Evolutionary conservation across 2,113 vertebrate genomes (phyloP).

Genomic region (Labeo rohita): DNA sequence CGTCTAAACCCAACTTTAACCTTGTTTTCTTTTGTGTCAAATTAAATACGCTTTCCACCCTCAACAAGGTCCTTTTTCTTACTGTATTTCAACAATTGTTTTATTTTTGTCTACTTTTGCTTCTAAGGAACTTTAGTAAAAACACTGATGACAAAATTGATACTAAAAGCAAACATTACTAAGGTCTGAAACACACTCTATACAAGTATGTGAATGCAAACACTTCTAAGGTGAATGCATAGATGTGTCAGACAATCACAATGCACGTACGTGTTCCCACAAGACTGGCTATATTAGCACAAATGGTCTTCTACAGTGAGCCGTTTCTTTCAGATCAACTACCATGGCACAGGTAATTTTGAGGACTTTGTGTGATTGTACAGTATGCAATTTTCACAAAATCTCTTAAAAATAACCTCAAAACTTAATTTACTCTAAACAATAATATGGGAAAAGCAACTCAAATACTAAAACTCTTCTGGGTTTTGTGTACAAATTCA

Average conservation of each 20-base stretch:
- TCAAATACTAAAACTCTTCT: too few species aligned
- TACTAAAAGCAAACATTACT: conserved; percentile 1
- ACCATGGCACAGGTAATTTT: too few species aligned
- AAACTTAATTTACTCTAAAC: too few species aligned
- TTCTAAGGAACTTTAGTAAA: background rate
- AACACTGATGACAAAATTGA: background rate
- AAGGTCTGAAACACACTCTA: background rate
- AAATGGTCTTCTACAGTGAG: background rate
- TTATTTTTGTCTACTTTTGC: background rate
- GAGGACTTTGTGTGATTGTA: too few species aligned
- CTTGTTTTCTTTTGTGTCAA: background rate
- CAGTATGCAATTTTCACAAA: too few species aligned
- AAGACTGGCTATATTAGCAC: background rate
- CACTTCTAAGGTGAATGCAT: background rate
- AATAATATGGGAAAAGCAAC: too few species aligned
- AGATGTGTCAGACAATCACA: background rate
- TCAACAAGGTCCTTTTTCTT: background rate
- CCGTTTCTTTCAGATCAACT: background rate
- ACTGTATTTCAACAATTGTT: background rate
- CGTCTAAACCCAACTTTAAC: background rate
- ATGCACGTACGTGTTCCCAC: background rate
- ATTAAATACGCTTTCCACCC: background rate
- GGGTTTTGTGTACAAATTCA: too few species aligned
- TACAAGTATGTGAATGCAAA: background rate
- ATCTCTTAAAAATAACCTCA: too few species aligned